Percentiles rank a stretch among this genome's conserved stretches.
phyloP scores from a whole-genome alignment of 2,113 vertebrate genomes.

The Phaethornis superciliosus region DNA sequence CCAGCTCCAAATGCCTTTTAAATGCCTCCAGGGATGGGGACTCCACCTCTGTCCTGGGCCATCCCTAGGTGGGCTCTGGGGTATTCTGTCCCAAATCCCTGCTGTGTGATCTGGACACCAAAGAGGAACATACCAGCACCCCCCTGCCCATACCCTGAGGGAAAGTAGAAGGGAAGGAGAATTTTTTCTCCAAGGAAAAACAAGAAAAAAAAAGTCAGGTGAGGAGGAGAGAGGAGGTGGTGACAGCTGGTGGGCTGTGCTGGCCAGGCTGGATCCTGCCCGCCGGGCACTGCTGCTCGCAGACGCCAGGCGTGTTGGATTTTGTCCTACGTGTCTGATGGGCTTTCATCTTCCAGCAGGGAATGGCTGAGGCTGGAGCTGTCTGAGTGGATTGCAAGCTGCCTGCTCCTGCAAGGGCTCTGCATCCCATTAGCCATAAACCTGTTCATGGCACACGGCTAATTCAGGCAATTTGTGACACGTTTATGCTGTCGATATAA shows the following conservation, averaged over 20 bases:
- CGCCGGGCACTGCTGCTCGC: neutral
- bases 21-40: no score
- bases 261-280: neutral
- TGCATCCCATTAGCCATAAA: conserved; percentile 59
- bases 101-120: neutral
- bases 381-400: neutral
- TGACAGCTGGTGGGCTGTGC: neutral
- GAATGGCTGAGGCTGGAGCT: neutral
- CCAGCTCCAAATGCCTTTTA: no score
- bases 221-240: neutral
- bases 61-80: neutral
- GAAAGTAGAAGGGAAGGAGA: neutral
- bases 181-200: neutral
- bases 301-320: neutral
- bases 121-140: neutral
- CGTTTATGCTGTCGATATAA: neutral
- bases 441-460: conserved; percentile 39
- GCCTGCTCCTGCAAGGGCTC: conserved; percentile 24
- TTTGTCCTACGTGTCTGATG: neutral
- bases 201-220: neutral
- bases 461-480: conserved; percentile 59
- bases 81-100: neutral
- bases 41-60: neutral
- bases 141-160: neutral
- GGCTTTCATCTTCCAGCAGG: neutral